These are phyloP conservation scores for Drosophila anomalata DNA, from an alignment of 2,888 invertebrate species.

Conservation along the genomic window DNA sequence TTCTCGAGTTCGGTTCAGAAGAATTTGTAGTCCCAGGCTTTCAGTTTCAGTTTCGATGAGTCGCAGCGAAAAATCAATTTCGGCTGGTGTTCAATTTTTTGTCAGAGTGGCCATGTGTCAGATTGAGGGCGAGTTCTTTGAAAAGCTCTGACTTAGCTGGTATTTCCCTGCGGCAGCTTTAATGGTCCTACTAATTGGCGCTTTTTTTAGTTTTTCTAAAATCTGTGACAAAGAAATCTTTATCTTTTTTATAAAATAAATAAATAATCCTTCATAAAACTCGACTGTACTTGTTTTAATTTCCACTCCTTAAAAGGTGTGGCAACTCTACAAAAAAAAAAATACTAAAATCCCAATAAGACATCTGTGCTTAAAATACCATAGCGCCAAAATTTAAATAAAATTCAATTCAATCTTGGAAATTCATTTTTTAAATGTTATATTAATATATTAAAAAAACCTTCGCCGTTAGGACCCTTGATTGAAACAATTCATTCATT, in stretches of 20 bases:
- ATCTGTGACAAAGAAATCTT: not conserved
- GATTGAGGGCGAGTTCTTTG: not conserved
- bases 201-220: not conserved
- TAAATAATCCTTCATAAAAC: too few species aligned
- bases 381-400: not conserved
- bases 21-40: not conserved
- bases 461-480: not conserved
- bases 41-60: constrained; percentile 14
- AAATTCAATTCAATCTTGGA: not conserved
- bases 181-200: not conserved
- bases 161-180: not conserved
- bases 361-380: not conserved
- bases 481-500: constrained; percentile 7
- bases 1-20: not conserved
- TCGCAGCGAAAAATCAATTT: constrained; percentile 32
- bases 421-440: too few species aligned
- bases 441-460: too few species aligned
- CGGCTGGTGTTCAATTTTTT: constrained; percentile 18
- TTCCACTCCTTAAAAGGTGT: not conserved
- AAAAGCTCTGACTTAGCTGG: not conserved
- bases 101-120: constrained; percentile 11
- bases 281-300: too few species aligned
- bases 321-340: not conserved
- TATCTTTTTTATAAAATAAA: too few species aligned
- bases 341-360: not conserved